Percentiles rank a stretch among this genome's conserved stretches.
phyloP scores from a whole-genome alignment of 2,888 invertebrate genomes.

The Drosophila pegasa region DNA sequence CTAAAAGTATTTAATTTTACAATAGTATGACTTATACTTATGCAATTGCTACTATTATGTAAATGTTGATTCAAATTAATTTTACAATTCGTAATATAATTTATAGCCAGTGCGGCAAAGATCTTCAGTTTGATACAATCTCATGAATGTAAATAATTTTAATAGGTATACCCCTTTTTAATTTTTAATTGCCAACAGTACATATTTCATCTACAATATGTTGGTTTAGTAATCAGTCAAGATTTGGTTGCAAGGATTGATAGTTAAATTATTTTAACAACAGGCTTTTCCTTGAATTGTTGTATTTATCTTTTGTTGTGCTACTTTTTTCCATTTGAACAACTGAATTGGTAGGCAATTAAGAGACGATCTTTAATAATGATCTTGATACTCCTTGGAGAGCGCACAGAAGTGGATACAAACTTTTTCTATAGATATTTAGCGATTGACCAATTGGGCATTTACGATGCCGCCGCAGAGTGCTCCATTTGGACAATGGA shows the following conservation, averaged over 20 bases:
- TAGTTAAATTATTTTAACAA: no score
- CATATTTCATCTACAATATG: no score
- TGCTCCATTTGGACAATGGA: slow-evolving; percentile 70
- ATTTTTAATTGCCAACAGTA: no score
- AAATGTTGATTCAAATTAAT: neutral
- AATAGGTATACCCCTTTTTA: no score
- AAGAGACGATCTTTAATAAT: slow-evolving; percentile 13
- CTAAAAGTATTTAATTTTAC: no score
- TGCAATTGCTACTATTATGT: neutral
- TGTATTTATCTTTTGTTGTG: no score
- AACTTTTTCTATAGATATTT: slow-evolving; percentile 64
- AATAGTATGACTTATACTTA: no score
- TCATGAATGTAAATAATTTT: no score
- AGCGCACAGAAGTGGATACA: slow-evolving; percentile 28
- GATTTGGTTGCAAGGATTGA: no score
- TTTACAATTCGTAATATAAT: neutral
- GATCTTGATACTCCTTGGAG: slow-evolving; percentile 43
- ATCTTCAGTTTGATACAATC: neutral
- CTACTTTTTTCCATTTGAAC: neutral
- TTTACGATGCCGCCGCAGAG: slow-evolving; percentile 40
- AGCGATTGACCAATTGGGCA: slow-evolving; percentile 57
- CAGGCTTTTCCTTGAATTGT: no score
- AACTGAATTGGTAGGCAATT: slow-evolving; percentile 9
- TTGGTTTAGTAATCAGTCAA: no score
- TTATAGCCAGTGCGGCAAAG: neutral